These are phyloP conservation scores for Sitta carolinensis DNA, from an alignment of 2,797 vertebrate species.

Conservation along the genomic window DNA sequence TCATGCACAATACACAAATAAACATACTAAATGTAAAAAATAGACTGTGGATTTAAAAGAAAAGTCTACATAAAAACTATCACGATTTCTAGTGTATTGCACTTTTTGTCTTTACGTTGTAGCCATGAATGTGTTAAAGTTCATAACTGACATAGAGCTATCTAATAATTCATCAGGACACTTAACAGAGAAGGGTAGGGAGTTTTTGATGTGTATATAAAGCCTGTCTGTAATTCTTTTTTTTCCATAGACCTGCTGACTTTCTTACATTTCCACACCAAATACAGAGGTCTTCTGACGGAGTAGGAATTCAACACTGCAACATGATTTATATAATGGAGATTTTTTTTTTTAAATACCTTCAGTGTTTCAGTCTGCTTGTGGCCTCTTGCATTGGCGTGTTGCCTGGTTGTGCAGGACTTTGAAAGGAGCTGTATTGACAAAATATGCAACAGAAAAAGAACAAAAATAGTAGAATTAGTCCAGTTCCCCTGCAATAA, in stretches of 20 bases:
- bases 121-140: not conserved
- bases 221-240: not conserved
- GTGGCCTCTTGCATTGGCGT: not conserved
- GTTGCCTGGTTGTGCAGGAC: not conserved
- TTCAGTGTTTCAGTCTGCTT: not conserved
- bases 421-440: not conserved
- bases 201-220: conserved; percentile 6
- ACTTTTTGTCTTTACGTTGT: not conserved
- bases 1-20: not conserved
- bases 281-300: conserved; percentile 11
- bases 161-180: not conserved
- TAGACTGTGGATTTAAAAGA: not conserved
- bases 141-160: not conserved
- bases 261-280: conserved; percentile 24
- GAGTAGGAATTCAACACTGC: not conserved
- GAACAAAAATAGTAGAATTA: not conserved
- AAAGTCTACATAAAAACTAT: not conserved
- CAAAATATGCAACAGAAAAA: not conserved
- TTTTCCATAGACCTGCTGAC: not conserved
- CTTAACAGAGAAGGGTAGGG: not conserved
- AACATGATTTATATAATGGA: not conserved
- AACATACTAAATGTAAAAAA: not conserved
- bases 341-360: not conserved
- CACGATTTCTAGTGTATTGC: not conserved
- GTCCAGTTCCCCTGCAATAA: not conserved